These are phyloP conservation scores for Rhysida immarginata DNA, from an alignment of 1,140 invertebrate species.

Conservation along the genomic window DNA sequence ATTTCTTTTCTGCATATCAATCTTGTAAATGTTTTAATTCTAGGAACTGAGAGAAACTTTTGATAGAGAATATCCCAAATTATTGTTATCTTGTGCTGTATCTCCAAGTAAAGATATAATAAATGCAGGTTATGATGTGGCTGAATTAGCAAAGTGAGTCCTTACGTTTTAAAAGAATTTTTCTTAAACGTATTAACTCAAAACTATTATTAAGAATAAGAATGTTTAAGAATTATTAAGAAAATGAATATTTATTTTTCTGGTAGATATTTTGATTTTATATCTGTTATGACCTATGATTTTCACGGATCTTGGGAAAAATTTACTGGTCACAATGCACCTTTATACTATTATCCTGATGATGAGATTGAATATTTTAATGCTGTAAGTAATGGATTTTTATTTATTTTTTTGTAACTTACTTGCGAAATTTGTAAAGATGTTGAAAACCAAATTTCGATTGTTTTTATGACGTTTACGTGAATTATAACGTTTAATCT, in stretches of 20 bases:
- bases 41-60: constrained; percentile 64
- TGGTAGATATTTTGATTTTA: constrained; percentile 60
- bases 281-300: constrained; percentile 81
- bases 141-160: constrained; percentile 35
- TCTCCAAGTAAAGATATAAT: constrained; percentile 68
- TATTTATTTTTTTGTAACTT: too few relatives aligned
- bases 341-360: constrained; percentile 41
- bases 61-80: constrained; percentile 43
- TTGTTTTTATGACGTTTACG: too few relatives aligned
- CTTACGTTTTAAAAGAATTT: too few relatives aligned
- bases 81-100: constrained; percentile 62
- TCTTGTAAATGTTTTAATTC: constrained; percentile 14
- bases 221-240: too few relatives aligned
- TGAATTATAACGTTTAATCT: too few relatives aligned
- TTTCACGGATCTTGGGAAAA: constrained; percentile 65
- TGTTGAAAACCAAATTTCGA: too few relatives aligned
- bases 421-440: too few relatives aligned
- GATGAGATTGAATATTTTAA: too few relatives aligned
- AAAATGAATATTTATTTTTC: too few relatives aligned
- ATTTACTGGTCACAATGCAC: constrained; percentile 66
- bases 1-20: not conserved
- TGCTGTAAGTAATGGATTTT: too few relatives aligned
- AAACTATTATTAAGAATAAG: too few relatives aligned
- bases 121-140: constrained; percentile 63
- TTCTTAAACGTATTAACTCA: too few relatives aligned